phyloP scores from a whole-genome alignment of 1,140 invertebrate species.

The Plodia interpunctella region DNA sequence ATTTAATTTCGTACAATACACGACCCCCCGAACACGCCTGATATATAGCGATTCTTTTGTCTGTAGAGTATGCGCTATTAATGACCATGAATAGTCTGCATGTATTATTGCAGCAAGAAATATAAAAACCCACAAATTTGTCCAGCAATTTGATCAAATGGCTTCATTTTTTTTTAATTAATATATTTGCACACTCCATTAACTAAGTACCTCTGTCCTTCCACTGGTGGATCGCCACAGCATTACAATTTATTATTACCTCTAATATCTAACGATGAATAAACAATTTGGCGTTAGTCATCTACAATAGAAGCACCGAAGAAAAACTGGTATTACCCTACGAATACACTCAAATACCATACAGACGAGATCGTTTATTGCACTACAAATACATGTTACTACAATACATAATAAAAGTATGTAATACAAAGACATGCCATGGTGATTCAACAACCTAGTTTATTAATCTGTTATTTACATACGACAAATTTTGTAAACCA shows the following conservation, averaged over 20 bases:
- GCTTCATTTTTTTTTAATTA: too few species aligned
- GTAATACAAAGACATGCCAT: not conserved
- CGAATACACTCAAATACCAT: conserved; percentile 15
- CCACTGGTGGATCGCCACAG: not conserved
- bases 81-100: not conserved
- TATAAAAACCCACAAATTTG: too few species aligned
- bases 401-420: not conserved
- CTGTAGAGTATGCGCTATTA: not conserved
- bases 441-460: conserved; percentile 4
- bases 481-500: conserved; percentile 36
- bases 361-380: conserved; percentile 59
- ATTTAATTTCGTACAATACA: conserved; percentile 32
- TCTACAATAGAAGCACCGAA: conserved; percentile 32
- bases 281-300: conserved; percentile 8
- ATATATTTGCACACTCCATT: not conserved
- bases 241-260: not conserved
- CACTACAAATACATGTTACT: conserved; percentile 27
- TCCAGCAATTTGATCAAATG: too few species aligned
- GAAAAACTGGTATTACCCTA: conserved; percentile 26
- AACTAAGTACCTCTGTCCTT: not conserved
- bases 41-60: too few species aligned
- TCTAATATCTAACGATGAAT: not conserved
- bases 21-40: conserved; percentile 24
- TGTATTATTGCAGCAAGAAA: too few species aligned
- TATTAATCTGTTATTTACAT: conserved; percentile 38